phyloP scores from a whole-genome alignment of 2,113 vertebrate genomes.

The Cromileptes altivelis region DNA sequence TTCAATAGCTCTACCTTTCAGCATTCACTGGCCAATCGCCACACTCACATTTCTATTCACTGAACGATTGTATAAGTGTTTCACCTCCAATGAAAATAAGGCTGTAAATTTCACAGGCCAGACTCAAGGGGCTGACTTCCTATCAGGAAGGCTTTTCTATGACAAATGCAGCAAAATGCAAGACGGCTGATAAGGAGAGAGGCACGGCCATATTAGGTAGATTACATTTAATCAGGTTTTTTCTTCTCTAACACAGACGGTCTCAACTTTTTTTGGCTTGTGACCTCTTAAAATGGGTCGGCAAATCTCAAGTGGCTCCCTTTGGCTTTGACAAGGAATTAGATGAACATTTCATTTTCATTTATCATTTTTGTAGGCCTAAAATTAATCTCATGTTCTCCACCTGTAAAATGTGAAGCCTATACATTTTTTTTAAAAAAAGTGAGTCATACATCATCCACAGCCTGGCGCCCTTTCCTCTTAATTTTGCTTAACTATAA shows the following conservation, averaged over 20 bases:
- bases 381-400: too few species aligned
- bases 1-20: conserved; percentile 49
- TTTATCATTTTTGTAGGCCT: too few species aligned
- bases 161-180: conserved; percentile 30
- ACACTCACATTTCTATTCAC: conserved; percentile 36
- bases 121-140: conserved; percentile 43
- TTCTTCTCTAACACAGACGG: background rate
- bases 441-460: too few species aligned
- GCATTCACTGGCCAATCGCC: conserved; percentile 22
- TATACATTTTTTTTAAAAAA: too few species aligned
- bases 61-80: conserved; percentile 37
- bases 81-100: conserved; percentile 66
- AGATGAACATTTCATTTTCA: too few species aligned
- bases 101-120: conserved; percentile 30
- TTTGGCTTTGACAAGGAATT: too few species aligned
- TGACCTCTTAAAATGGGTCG: background rate
- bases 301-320: too few species aligned
- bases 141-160: conserved; percentile 37
- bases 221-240: background rate
- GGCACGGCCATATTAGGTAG: conserved; percentile 8
- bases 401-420: too few species aligned
- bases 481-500: too few species aligned
- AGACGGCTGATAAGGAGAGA: conserved; percentile 46
- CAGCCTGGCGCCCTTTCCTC: too few species aligned
- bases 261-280: background rate